Base-by-base conservation (phyloP, 2,888 invertebrate genomes). In the Coleophora flavipennella region DNA sequence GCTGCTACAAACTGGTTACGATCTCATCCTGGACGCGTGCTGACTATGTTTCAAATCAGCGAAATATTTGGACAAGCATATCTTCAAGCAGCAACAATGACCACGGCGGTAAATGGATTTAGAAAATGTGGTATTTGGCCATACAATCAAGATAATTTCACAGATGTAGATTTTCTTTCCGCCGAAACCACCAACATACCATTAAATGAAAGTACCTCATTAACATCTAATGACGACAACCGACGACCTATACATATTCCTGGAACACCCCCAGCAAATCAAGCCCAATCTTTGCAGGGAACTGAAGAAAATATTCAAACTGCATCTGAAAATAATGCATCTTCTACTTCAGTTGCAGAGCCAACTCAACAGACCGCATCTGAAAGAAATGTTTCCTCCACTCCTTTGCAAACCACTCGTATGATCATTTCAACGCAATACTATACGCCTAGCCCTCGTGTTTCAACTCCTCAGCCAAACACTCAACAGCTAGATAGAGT, bases 1-100 rank as follows among this genome's bases (percentile, higher is more conserved):
- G 50, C 48, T 35, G 35, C 28, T 28, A 34, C 45, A 13, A 39
- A 34, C n/a, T 54, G 56, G 53, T 47, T 54, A 27, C 36, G 51
- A 29, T 48, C 48, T 7, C 48, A 52, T 42, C 50, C 49, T 12
- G 53, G 53, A 28, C 46, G 49, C 9, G 35, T 53, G 25, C 35
- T 52, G 11, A 46, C 53, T n/a, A 28, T 32, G 8, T 53, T 48
- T 39, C 55, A 56, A 34, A 46, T 53, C 39, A 46, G 43, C 28
- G 53, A 53, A 50, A 41, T 57, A 36, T 56, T 56, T 51, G 53
- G 33, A 27, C 12, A 55, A 33, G 53, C 50, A 12, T 55, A 50
- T 38, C 33, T 50, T 38, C 43, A 46, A 36, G 48, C 51, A 25
- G 51, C 50, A 14, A 56, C 55, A 46, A 56, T 55, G 51, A 46